Evolutionary conservation across 2,888 invertebrate species (phyloP).

Genomic region (Stenodera caucasica): DNA sequence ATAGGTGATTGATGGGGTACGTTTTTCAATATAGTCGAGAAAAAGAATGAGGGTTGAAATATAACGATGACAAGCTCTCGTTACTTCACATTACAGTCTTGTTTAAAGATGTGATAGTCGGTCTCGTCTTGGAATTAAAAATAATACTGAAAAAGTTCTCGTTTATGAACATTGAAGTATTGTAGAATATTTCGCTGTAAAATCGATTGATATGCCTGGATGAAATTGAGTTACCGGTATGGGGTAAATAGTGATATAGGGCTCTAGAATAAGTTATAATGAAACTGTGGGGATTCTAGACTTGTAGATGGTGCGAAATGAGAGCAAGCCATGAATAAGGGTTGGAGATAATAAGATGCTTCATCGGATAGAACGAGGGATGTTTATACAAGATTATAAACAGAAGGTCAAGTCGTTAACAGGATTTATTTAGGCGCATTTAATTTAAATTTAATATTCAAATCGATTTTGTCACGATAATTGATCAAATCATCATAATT

Average conservation of each 20-base stretch:
- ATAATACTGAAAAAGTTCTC: conserved; percentile 40
- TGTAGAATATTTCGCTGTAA: not conserved
- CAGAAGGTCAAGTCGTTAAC: conserved; percentile 23
- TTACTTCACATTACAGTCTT: conserved; percentile 43
- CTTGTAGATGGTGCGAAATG: conserved; percentile 29
- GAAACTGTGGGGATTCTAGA: conserved; percentile 27
- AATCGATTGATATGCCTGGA: conserved; percentile 11
- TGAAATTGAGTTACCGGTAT: conserved; percentile 9
- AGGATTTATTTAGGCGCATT: conserved; percentile 23
- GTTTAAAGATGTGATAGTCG: conserved; percentile 43
- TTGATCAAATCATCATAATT: conserved; percentile 11
- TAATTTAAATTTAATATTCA: conserved; percentile 16
- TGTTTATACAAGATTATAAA: conserved; percentile 34
- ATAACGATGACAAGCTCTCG: conserved; percentile 42
- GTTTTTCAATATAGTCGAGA: conserved; percentile 39
- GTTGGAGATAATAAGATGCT: conserved; percentile 40
- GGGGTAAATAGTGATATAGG: conserved; percentile 7
- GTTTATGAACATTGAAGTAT: conserved; percentile 31
- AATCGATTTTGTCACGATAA: too few relatives aligned
- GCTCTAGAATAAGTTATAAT: conserved; percentile 27
- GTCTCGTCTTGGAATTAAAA: conserved; percentile 42
- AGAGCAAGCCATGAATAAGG: conserved; percentile 41
- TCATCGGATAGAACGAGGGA: conserved; percentile 34
- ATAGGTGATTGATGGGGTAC: conserved; percentile 37
- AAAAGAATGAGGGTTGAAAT: conserved; percentile 43